Conservation (phyloP, 2,797 vertebrate species). For the Cygnus olor region DNA sequence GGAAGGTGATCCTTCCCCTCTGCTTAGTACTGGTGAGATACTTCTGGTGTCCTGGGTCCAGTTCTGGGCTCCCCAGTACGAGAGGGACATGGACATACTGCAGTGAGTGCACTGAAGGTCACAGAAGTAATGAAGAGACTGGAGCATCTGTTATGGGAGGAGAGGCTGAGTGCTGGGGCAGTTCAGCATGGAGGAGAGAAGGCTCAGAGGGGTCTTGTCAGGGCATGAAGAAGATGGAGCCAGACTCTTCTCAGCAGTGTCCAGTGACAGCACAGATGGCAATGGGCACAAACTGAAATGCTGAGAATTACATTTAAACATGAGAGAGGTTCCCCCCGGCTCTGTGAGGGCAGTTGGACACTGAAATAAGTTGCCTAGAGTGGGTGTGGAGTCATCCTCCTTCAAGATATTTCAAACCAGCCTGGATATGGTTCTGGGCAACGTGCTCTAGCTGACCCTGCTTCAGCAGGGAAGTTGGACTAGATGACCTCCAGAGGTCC, state of each 20-base stretch:
- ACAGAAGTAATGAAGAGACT: not conserved
- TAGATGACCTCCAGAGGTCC: not conserved
- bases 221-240: no score
- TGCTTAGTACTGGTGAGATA: no score
- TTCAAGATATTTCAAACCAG: not conserved
- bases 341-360: not conserved
- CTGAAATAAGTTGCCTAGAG: not conserved
- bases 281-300: not conserved
- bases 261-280: not conserved
- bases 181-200: not conserved
- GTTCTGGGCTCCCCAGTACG: no score
- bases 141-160: not conserved
- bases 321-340: fast-evolving
- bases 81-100: no score
- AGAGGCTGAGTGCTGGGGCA: not conserved
- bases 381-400: not conserved
- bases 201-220: no score
- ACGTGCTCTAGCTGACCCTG: not conserved
- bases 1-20: no score
- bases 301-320: not conserved
- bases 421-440: not conserved
- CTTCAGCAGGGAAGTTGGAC: not conserved
- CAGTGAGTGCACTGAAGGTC: not conserved
- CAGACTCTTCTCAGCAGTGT: not conserved
- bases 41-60: not conserved